Evolutionary conservation across 2,797 vertebrate species (phyloP).

Genomic region (Bradypodion ventrale): DNA sequence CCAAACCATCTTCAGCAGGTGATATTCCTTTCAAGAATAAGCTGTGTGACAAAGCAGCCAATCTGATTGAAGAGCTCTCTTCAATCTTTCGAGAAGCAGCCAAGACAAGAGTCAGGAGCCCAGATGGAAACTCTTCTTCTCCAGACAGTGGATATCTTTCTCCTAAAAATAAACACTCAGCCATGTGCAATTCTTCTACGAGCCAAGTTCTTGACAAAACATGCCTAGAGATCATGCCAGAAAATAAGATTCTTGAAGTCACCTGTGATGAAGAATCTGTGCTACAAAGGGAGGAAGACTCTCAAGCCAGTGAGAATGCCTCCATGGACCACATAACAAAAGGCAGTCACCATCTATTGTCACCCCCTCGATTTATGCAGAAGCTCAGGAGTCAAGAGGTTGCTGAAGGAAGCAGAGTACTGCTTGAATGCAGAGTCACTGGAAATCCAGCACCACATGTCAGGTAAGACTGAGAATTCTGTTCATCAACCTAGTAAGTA

Average conservation of each 20-base stretch:
- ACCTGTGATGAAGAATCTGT: constrained; percentile 33
- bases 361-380: constrained; percentile 88
- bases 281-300: constrained; percentile 26
- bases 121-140: constrained; percentile 90
- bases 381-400: constrained; percentile 97
- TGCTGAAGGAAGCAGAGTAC: constrained; percentile 88
- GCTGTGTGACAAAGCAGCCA: constrained; percentile 89
- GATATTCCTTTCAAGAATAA: constrained; percentile 81
- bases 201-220: constrained; percentile 61
- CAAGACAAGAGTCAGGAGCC: constrained; percentile 78
- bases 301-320: neutral
- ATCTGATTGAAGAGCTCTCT: constrained; percentile 94
- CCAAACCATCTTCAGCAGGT: constrained; percentile 72
- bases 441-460: constrained; percentile 89
- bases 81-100: constrained; percentile 90
- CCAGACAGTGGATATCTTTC: constrained; percentile 96
- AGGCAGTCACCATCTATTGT: constrained; percentile 63
- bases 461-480: constrained; percentile 78
- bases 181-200: constrained; percentile 54
- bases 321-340: constrained; percentile 48
- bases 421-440: constrained; percentile 87
- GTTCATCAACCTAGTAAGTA: neutral
- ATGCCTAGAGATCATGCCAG: constrained; percentile 52
- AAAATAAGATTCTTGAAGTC: constrained; percentile 35
- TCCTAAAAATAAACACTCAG: constrained; percentile 79